A percentile compares a stretch with the other conserved stretches of the same genome.
Conservation (phyloP, 2,888 invertebrate species). For the Electrophaes corylata region DNA sequence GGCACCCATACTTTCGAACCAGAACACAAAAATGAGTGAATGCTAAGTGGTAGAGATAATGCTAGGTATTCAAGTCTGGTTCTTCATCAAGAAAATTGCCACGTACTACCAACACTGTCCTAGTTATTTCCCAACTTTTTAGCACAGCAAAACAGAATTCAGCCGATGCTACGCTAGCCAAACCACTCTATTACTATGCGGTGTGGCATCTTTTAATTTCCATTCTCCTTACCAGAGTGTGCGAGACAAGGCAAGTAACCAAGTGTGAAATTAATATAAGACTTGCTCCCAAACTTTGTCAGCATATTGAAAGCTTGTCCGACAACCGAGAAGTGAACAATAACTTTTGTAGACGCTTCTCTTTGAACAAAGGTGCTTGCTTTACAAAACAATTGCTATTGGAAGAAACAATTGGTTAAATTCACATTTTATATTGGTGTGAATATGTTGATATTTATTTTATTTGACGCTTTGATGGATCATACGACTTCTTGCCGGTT, state of each 20-base stretch:
- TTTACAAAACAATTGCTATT: no score
- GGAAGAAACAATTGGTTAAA: no score
- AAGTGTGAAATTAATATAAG: constrained; percentile 51
- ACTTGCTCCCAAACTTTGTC: constrained; percentile 37
- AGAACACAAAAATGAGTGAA: no score
- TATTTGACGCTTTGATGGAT: no score
- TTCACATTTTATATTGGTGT: no score
- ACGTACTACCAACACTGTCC: neutral
- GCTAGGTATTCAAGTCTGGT: neutral
- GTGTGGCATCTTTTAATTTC: constrained; percentile 41
- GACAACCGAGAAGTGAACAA: constrained; percentile 32
- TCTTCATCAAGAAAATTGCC: constrained; percentile 14
- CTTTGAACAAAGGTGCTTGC: neutral
- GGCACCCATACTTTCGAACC: no score
- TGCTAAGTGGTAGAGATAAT: no score
- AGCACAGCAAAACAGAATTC: constrained; percentile 18
- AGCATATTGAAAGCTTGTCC: constrained; percentile 42
- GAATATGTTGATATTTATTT: neutral
- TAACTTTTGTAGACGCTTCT: constrained; percentile 22
- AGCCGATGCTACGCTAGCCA: constrained; percentile 19
- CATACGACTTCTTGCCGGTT: no score
- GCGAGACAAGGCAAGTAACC: constrained; percentile 44
- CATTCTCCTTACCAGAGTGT: constrained; percentile 36
- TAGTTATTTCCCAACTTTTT: constrained; percentile 14
- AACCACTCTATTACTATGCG: constrained; percentile 30